Base-by-base conservation (phyloP, 2,888 invertebrate genomes). In the Brenthis daphne region DNA sequence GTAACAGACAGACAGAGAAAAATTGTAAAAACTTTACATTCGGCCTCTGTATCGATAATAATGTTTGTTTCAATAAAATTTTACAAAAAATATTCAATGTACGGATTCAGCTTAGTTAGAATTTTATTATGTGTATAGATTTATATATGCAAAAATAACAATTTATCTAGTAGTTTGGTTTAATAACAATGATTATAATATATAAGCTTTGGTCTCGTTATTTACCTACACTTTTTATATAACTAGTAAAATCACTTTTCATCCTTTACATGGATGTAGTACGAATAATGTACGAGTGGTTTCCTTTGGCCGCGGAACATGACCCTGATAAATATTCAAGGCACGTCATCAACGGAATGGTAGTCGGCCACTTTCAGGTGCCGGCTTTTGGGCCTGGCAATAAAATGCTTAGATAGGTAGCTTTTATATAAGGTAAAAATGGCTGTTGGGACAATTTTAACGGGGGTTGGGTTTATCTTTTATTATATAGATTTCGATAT, bases 271-370 rank as follows among this genome's bases (percentile, higher is more conserved):
- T 60, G 16, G 60, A 50, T 20, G 43, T 47, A 48, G 13, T 48
- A 29, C 37, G 16, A 64, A 55, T 24, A 53, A 63, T 53, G 24
- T 55, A 43, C 33, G 53, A 50, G 56, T 56, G 65, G 65, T 57
- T 65, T 50, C 65, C 57, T 56, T 61, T 14, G 20, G 54, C 6
- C 20, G 33, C 48, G 56, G 3, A 51, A 61, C 61, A 48, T 56
- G 56, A 51, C 50, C 61, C 50, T 63, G 50, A 56, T 67, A 63
- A 67, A 63, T 67, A 67, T 67, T 67, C 67, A 61, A 51, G 56
- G 20, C 63, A 14, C 67, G 67, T 63, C 53, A 50, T 56, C 56
- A n/a, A 16, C 33, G 63, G 56, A 56, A 56, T 50, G 61, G 61
- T 43, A 50, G 61, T 24, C 55, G 67, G 43, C 60, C 61, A 37